phyloP scores from a whole-genome alignment of 1,140 invertebrate species.

The Trachymyrmex cornetzi region DNA sequence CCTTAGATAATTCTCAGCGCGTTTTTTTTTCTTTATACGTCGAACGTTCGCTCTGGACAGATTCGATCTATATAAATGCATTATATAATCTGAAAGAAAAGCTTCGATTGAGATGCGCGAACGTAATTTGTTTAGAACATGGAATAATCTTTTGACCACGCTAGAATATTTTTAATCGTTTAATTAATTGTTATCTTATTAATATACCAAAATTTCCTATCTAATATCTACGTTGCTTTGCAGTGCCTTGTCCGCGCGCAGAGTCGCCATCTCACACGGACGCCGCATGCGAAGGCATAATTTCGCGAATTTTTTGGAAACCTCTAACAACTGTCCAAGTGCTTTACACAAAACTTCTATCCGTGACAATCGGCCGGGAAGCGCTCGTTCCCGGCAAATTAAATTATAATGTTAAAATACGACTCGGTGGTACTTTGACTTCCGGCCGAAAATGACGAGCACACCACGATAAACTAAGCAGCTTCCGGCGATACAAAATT shows the following conservation, averaged over 20 bases:
- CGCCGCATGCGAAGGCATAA: slow-evolving; percentile 11
- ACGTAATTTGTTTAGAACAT: not conserved
- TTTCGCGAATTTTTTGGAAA: slow-evolving; percentile 27
- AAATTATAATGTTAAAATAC: slow-evolving; percentile 55
- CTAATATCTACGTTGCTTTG: slow-evolving; percentile 44
- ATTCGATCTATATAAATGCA: not conserved
- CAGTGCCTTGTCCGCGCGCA: slow-evolving; percentile 51
- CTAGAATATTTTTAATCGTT: slow-evolving; percentile 8
- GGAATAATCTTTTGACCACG: not conserved
- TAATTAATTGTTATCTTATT: not conserved
- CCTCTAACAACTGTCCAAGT: slow-evolving; percentile 72
- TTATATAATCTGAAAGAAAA: not conserved
- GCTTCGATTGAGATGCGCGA: not conserved
- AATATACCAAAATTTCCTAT: not conserved
- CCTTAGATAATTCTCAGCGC: no score
- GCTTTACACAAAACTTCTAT: slow-evolving; percentile 75
- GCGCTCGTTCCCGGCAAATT: slow-evolving; percentile 32
- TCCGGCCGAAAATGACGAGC: slow-evolving; percentile 11
- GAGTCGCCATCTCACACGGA: slow-evolving; percentile 4
- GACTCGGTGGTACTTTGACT: not conserved
- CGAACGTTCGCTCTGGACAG: not conserved
- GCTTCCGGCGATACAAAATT: slow-evolving; percentile 6
- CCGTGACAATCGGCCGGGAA: slow-evolving; percentile 77
- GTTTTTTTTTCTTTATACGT: not conserved
- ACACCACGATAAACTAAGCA: not conserved